Evolutionary conservation across 2,888 invertebrate species (phyloP), one percentile per base, ranked within the genome.

Genomic region (Pimpla rufipes): DNA sequence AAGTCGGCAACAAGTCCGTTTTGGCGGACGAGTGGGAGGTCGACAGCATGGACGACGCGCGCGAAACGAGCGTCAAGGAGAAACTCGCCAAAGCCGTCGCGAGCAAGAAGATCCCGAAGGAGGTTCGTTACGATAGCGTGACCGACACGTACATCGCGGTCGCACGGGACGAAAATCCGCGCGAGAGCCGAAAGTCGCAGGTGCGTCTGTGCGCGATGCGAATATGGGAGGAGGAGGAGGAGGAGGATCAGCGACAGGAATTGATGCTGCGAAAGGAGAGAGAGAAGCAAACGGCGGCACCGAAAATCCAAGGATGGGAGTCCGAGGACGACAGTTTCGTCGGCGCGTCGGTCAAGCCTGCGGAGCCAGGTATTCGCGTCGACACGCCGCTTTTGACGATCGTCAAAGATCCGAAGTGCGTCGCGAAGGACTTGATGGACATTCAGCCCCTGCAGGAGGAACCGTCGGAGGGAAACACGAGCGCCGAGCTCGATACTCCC

Each of bases 201-300:
- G 87, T 88, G 8, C 86, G 90, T 16, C 50, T 90, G 5, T 90
- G 89, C 11, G 88, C 92, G 0, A 89, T 91, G 59, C 89, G 92
- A 79, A 93, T 93, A 29, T 93, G 93, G 93, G 93, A 93, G 62
- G 91, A 91, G 4, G 93, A 93, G n/a, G 90, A 91, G 16, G 93
- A 93, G 35, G 92, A 93, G 76, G 93, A 90, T 0, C 92, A 92
- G 40, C 89, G 89, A 3, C 92, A 93, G 64, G 91, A 90, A 57
- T 85, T 90, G 77, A 77, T 91, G 87, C 82, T 91, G 13, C 83
- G 87, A 10, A 82, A 88, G 23, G 84, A 88, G 6, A 89, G 88
- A 10, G 85, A 78, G 3, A 74, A 71, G 3, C 37, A 64, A 57
- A 10, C 29, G n/a, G 6, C 59, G 4, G 2, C 40, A 16, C 21